Conservation (phyloP, 1,140 invertebrate species). For the Diploscapter pachys region DNA sequence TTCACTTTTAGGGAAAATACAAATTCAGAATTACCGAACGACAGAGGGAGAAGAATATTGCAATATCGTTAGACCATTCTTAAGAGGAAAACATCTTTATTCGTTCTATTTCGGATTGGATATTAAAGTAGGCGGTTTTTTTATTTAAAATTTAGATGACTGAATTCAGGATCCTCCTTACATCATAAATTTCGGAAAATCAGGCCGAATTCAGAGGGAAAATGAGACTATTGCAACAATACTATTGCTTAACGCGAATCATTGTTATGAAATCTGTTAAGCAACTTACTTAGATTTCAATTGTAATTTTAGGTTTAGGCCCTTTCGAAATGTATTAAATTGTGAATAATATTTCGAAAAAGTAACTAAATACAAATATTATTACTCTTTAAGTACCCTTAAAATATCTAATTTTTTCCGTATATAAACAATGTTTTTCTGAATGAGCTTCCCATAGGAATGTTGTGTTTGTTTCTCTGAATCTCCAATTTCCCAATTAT, state of each 20-base stretch:
- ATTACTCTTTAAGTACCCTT: too few species aligned
- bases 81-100: conserved; percentile 31
- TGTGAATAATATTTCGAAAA: too few species aligned
- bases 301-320: too few species aligned
- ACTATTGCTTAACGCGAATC: conserved; percentile 29
- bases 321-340: too few species aligned
- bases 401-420: too few species aligned
- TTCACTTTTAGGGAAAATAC: not conserved
- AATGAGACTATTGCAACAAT: conserved; percentile 21
- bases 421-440: too few species aligned
- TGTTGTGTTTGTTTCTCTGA: too few species aligned
- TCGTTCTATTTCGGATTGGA: conserved; percentile 31
- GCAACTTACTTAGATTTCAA: too few species aligned
- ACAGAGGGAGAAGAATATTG: conserved; percentile 35
- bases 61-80: conserved; percentile 27
- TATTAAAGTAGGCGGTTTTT: not conserved
- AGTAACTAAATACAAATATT: too few species aligned
- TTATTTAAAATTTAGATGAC: not conserved
- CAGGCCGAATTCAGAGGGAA: conserved; percentile 19
- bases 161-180: conserved; percentile 4
- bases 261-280: conserved; percentile 31
- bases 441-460: too few species aligned
- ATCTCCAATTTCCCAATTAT: too few species aligned
- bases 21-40: conserved; percentile 20
- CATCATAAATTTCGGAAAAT: not conserved